Evolutionary conservation across 2,888 invertebrate species (phyloP).

Genomic region (Pammene aurita): DNA sequence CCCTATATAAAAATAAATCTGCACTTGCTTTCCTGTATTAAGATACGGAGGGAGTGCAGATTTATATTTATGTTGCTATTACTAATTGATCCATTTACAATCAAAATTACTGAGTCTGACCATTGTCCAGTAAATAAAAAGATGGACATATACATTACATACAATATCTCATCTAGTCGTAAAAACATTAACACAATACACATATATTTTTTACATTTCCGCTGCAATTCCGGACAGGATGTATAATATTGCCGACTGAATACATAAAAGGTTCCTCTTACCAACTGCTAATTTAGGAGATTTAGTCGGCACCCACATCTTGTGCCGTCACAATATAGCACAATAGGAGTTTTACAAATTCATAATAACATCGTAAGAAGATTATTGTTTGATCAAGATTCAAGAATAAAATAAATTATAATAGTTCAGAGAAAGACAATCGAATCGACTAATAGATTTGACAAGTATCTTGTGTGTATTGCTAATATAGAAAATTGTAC

Average conservation of each 20-base stretch:
- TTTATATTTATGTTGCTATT: background rate
- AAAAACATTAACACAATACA: constrained; percentile 62
- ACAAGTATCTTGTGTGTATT: constrained; percentile 22
- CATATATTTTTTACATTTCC: constrained; percentile 75
- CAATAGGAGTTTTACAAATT: constrained; percentile 9
- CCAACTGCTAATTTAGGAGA: constrained; percentile 89
- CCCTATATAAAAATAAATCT: constrained; percentile 29
- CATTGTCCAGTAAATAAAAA: background rate
- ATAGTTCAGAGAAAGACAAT: constrained; percentile 29
- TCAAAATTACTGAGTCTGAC: background rate
- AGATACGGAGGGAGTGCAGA: too few relatives aligned
- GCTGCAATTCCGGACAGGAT: constrained; percentile 69
- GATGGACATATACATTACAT: background rate
- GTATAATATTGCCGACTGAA: constrained; percentile 64
- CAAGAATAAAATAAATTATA: constrained; percentile 28
- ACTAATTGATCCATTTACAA: background rate
- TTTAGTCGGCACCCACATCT: constrained; percentile 90
- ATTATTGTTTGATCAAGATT: constrained; percentile 30
- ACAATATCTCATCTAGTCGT: constrained; percentile 5
- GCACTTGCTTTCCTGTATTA: background rate
- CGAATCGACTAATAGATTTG: constrained; percentile 39
- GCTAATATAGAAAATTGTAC: background rate
- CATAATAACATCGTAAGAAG: constrained; percentile 31
- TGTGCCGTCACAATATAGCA: constrained; percentile 43
- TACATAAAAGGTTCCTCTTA: constrained; percentile 78